These are phyloP conservation scores for Teleogryllus occipitalis DNA, from an alignment of 1,140 invertebrate species.

Conservation along the genomic window DNA sequence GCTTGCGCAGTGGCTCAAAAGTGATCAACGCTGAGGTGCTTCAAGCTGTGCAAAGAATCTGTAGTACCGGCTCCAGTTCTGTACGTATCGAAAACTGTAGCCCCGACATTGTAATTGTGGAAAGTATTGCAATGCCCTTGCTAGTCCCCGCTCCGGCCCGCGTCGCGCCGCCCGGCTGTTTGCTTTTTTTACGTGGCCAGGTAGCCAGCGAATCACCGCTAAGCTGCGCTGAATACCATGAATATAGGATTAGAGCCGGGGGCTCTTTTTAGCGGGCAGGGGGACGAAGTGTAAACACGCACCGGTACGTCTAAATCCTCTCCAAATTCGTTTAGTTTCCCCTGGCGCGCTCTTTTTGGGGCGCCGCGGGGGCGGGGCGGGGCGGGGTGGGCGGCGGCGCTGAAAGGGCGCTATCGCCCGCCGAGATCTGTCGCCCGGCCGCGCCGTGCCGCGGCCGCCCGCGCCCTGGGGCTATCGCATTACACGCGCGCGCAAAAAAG, in stretches of 20 bases:
- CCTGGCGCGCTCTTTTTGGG: not conserved
- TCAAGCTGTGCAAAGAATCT: too few species aligned
- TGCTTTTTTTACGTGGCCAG: not conserved
- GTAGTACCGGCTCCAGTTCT: too few species aligned
- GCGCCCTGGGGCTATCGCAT: not conserved
- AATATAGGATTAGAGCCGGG: conserved; percentile 1
- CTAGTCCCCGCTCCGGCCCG: not conserved
- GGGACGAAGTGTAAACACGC: not conserved
- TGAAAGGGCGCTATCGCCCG: not conserved
- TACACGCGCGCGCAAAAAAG: not conserved
- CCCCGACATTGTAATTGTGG: too few species aligned
- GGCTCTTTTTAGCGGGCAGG: not conserved
- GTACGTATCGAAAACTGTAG: too few species aligned
- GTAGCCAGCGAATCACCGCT: not conserved
- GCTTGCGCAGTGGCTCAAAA: too few species aligned
- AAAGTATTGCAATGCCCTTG: too few species aligned
- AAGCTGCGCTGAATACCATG: not conserved
- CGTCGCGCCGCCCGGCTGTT: not conserved
- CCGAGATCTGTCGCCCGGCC: not conserved
- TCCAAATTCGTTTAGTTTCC: not conserved
- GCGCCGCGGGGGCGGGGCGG: too few species aligned
- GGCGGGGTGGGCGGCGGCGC: too few species aligned
- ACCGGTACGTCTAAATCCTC: not conserved
- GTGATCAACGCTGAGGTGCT: too few species aligned
- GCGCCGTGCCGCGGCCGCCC: too few species aligned